Base-by-base conservation (phyloP, 2,888 invertebrate species). In the Tuta absoluta region DNA sequence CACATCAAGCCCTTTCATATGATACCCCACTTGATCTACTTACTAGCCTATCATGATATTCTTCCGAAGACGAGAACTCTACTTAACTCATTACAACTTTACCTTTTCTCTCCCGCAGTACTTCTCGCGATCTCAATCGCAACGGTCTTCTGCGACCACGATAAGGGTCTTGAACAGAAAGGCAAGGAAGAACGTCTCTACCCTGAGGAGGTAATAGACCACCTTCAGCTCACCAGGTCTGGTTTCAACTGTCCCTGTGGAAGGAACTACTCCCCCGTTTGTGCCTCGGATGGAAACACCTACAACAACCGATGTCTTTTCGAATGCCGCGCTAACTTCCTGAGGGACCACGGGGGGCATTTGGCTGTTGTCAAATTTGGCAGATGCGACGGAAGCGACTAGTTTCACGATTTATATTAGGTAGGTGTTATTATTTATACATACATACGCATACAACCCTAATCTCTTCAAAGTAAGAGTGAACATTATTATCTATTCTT, bases 291-390 rank as follows among this genome's bases (percentile, higher is more conserved):
- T 72, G 76, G 82, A 1, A 69, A 51, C 2, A 87, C 82, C 0
- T 92, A 85, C 69, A 84, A 82, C 63, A 92, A 83, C 69, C 57
- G 57, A 3, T 93, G 92, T 75, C 85, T 87, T 67, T 87, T 85
- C 66, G 37, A 83, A 0, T 93, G 92, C 72, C 68, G 75, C 1
- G 71, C 72, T 0, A 67, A 75, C 0, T 72, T 63, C 63, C 63
- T 75, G 24, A 65, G 62, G 17, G 38, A 64, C 10, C 8, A 56
- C 17, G 24, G 28, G n/a, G n/a, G n/a, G 17, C 17, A 33, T 33
- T 12, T 56, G 2, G 10, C n/a, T 33, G 33, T 33, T 17, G 7
- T 56, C 1, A 10, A 1, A 14, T 11, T 5, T 0, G 33, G 56
- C 0, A 28, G 56, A 17, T 56, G 56, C 17, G 56, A 56, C n/a